Evolutionary conservation across 2,888 invertebrate genomes (phyloP).

Genomic region (Melinaea marsaeus): DNA sequence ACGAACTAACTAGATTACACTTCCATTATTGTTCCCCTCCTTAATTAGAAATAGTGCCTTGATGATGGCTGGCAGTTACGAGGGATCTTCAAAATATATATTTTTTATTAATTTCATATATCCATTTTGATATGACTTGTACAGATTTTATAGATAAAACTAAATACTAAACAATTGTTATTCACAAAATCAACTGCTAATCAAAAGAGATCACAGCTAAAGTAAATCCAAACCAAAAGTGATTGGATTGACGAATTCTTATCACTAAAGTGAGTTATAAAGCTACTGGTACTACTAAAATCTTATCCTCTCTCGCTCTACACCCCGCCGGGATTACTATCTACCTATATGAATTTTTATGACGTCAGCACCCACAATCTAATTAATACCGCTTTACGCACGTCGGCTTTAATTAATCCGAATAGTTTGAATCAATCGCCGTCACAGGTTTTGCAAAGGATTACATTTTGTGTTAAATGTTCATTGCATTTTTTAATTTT

Average conservation of each 20-base stretch:
- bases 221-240: no score
- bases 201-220: no score
- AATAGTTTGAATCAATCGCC: constrained; percentile 55
- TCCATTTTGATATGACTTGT: no score
- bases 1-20: constrained; percentile 34
- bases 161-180: no score
- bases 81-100: background rate
- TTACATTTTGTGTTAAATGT: constrained; percentile 18
- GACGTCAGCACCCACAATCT: constrained; percentile 39
- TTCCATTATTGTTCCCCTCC: constrained; percentile 34
- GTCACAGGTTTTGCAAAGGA: constrained; percentile 25
- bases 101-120: background rate
- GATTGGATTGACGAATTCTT: background rate
- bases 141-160: no score
- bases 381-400: constrained; percentile 59
- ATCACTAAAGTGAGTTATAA: background rate
- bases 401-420: constrained; percentile 60
- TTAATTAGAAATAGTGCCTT: constrained; percentile 33
- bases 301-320: background rate
- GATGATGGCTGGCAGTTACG: constrained; percentile 12
- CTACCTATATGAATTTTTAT: constrained; percentile 20
- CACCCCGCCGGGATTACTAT: constrained; percentile 9
- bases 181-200: no score
- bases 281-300: background rate
- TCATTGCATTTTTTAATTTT: constrained; percentile 10